Conservation (phyloP, 1,140 invertebrate species). For the Megalopta genalis region DNA sequence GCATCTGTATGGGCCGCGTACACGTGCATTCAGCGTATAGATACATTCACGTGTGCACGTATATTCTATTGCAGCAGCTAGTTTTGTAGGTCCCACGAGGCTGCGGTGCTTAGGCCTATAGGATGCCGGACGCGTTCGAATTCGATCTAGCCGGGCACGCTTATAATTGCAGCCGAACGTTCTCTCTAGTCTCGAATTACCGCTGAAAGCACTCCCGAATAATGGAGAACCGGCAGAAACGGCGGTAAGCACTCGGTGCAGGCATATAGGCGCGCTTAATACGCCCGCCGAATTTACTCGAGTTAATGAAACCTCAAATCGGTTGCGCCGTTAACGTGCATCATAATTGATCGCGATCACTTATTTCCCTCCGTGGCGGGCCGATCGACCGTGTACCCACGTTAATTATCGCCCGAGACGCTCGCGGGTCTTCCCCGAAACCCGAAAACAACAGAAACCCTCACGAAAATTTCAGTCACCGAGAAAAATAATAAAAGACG, state of each 20-base stretch:
- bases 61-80: not conserved
- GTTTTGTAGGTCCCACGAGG: not conserved
- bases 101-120: conserved; percentile 6
- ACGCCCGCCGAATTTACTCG: conserved; percentile 48
- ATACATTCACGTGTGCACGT: no score
- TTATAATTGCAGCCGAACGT: conserved; percentile 56
- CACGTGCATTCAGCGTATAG: no score
- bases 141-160: conserved; percentile 35
- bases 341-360: conserved; percentile 50
- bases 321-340: conserved; percentile 47
- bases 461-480: no score
- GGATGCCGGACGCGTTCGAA: conserved; percentile 1
- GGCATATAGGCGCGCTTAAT: conserved; percentile 43
- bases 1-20: no score
- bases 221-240: conserved; percentile 51
- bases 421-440: not conserved
- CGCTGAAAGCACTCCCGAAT: conserved; percentile 44
- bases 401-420: conserved; percentile 24
- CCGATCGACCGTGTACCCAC: not conserved
- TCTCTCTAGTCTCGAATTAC: conserved; percentile 54
- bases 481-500: no score
- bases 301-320: conserved; percentile 62
- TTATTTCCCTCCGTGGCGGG: conserved; percentile 12
- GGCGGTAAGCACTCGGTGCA: conserved; percentile 23
- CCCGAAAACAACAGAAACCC: no score